Percentiles rank a stretch among this genome's conserved stretches.
Evolutionary conservation across 2,797 vertebrate species (phyloP).

Genomic region (Fistularia tabacaria): DNA sequence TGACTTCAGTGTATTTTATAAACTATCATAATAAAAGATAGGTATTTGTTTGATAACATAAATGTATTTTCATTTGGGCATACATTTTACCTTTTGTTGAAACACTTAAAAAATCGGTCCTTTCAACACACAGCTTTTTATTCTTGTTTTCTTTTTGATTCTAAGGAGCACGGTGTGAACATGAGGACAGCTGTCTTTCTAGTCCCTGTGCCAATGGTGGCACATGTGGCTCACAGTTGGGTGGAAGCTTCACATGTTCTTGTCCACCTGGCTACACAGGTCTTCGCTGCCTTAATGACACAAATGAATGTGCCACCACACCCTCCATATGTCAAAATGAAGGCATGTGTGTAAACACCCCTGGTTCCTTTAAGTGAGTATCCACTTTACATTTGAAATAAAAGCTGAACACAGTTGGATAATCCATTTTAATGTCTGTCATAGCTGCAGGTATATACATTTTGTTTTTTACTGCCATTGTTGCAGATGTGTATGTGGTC

Average conservation of each 20-base stretch:
- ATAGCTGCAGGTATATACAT: too few relatives aligned
- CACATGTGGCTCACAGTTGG: conserved; percentile 73
- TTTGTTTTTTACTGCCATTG: conserved; percentile 3
- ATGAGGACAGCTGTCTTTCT: conserved; percentile 84
- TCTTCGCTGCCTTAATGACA: conserved; percentile 82
- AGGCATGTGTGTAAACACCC: conserved; percentile 80
- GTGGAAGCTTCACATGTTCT: conserved; percentile 79
- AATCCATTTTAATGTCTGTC: background rate
- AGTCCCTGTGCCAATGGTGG: conserved; percentile 86
- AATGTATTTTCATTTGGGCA: too few relatives aligned
- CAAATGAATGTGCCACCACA: conserved; percentile 79
- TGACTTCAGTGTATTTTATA: too few relatives aligned
- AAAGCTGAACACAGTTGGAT: background rate
- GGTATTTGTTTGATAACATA: too few relatives aligned
- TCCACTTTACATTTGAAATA: background rate
- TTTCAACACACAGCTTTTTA: background rate
- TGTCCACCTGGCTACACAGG: conserved; percentile 83
- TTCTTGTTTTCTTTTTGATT: conserved; percentile 1
- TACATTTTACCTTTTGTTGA: too few relatives aligned
- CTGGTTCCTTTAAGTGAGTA: conserved; percentile 77
- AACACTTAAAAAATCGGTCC: too few relatives aligned
- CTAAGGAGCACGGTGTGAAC: conserved; percentile 81
- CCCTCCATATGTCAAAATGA: conserved; percentile 78
- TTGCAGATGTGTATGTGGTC: conserved; percentile 75
- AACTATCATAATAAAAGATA: too few relatives aligned